A percentile compares a stretch with the other conserved stretches of the same genome.
These are phyloP conservation scores for Dasypolia templi DNA, from an alignment of 2,888 invertebrate species.

Conservation along the genomic window DNA sequence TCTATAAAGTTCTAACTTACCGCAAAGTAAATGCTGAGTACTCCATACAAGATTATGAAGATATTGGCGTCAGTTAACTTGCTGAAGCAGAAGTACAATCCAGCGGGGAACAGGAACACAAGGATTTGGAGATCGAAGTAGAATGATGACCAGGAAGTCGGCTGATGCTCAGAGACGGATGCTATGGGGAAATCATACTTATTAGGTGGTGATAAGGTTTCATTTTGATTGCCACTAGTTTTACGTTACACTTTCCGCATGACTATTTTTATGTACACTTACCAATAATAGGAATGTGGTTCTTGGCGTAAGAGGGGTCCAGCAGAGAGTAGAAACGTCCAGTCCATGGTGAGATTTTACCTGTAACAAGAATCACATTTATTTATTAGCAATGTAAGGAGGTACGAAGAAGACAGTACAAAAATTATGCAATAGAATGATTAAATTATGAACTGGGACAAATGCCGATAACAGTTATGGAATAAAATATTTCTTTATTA, in stretches of 20 bases:
- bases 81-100: conserved; percentile 99
- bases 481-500: too few relatives aligned
- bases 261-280: too few relatives aligned
- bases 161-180: conserved; percentile 99
- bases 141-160: conserved; percentile 99
- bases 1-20: conserved; percentile 91
- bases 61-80: conserved; percentile 98
- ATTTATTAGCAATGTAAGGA: not conserved
- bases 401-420: not conserved
- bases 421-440: not conserved
- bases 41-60: conserved; percentile 98
- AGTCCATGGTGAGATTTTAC: conserved; percentile 99
- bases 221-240: not conserved
- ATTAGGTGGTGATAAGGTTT: not conserved
- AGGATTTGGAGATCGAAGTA: conserved; percentile 99
- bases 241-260: conserved; percentile 86
- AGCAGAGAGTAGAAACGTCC: conserved; percentile 98
- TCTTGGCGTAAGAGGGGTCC: conserved; percentile 99
- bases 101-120: conserved; percentile 98
- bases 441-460: too few relatives aligned
- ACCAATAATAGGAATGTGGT: conserved; percentile 99
- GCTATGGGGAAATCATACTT: conserved; percentile 79
- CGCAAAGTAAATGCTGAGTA: conserved; percentile 99
- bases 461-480: too few relatives aligned
- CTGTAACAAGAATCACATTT: conserved; percentile 76